Percentiles rank a stretch among this genome's conserved stretches.
Conservation (phyloP, 2,888 invertebrate genomes). For the Lasius platythorax region DNA sequence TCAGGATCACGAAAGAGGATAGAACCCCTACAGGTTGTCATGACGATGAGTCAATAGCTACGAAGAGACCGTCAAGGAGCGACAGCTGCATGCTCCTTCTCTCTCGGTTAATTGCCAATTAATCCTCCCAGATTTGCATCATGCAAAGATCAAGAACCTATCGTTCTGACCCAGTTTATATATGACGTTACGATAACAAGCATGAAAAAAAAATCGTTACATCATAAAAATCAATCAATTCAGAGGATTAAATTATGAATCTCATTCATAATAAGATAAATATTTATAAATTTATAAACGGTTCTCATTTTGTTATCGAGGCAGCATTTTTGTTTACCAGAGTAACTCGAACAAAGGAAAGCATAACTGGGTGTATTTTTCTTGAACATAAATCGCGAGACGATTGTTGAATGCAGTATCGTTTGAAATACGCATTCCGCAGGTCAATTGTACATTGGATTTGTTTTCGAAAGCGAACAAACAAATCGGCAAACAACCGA, state of each 20-base stretch:
- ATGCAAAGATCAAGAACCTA: slow-evolving; percentile 19
- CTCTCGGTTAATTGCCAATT: slow-evolving; percentile 49
- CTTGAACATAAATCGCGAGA: neutral
- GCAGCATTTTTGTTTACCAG: neutral
- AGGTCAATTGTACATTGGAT: slow-evolving; percentile 48
- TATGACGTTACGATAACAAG: neutral
- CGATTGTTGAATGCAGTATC: neutral
- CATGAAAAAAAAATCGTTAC: neutral
- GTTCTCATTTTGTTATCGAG: neutral
- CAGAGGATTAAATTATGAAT: neutral
- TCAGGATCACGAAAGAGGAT: slow-evolving; percentile 44
- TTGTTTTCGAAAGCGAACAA: slow-evolving; percentile 52
- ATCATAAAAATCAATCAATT: neutral
- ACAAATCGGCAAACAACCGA: slow-evolving; percentile 34
- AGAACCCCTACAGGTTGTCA: slow-evolving; percentile 59
- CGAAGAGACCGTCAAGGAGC: slow-evolving; percentile 48
- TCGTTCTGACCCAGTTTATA: slow-evolving; percentile 9
- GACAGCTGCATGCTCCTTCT: slow-evolving; percentile 11
- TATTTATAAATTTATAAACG: neutral
- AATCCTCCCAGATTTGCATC: slow-evolving; percentile 18
- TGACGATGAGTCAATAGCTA: slow-evolving; percentile 52
- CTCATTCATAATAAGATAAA: neutral
- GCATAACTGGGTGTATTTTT: neutral
- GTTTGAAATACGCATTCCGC: slow-evolving; percentile 32
- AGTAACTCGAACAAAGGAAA: neutral